Percentiles rank a stretch among this genome's conserved stretches.
These are phyloP conservation scores for Entelurus aequoreus DNA, from an alignment of 2,113 vertebrate species.

Conservation along the genomic window DNA sequence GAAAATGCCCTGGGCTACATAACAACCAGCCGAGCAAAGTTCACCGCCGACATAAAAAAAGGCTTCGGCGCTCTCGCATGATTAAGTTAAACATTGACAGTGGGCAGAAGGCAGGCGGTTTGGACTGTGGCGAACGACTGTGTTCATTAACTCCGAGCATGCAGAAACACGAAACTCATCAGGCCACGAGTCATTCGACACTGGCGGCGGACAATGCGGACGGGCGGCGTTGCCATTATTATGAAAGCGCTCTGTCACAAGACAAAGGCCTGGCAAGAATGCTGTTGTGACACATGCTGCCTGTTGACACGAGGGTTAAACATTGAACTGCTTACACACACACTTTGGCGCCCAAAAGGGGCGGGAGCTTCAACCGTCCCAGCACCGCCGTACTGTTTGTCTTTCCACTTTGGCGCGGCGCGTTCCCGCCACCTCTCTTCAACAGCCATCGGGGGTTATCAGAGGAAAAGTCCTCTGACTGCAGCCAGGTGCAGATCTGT, in stretches of 20 bases:
- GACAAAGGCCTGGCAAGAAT: slow-evolving; percentile 53
- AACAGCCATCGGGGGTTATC: slow-evolving; percentile 53
- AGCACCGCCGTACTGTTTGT: slow-evolving; percentile 48
- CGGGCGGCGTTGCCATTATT: slow-evolving; percentile 43
- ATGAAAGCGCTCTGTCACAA: slow-evolving; percentile 62
- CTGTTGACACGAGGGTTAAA: slow-evolving; percentile 68
- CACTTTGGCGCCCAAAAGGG: slow-evolving; percentile 46
- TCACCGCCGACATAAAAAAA: slow-evolving; percentile 24
- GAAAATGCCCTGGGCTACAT: slow-evolving; percentile 38
- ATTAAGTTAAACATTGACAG: slow-evolving; percentile 59
- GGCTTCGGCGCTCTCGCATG: slow-evolving; percentile 35
- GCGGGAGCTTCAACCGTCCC: slow-evolving; percentile 52
- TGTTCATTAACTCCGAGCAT: slow-evolving; percentile 38
- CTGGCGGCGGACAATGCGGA: slow-evolving; percentile 33
- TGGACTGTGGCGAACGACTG: slow-evolving; percentile 41
- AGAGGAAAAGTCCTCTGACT: slow-evolving; percentile 37
- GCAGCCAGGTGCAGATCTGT: slow-evolving; percentile 49
- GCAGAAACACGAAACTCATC: slow-evolving; percentile 48
- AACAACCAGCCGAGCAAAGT: slow-evolving; percentile 55
- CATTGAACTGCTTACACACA: slow-evolving; percentile 46
- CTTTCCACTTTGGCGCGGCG: slow-evolving; percentile 38
- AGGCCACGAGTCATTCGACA: slow-evolving; percentile 16
- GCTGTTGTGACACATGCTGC: slow-evolving; percentile 61
- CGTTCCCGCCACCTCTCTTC: slow-evolving; percentile 27
- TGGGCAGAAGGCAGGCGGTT: slow-evolving; percentile 13